Evolutionary conservation across 2,113 vertebrate species (phyloP), one percentile per base, ranked within the genome.

Genomic region (Seriola aureovittata): DNA sequence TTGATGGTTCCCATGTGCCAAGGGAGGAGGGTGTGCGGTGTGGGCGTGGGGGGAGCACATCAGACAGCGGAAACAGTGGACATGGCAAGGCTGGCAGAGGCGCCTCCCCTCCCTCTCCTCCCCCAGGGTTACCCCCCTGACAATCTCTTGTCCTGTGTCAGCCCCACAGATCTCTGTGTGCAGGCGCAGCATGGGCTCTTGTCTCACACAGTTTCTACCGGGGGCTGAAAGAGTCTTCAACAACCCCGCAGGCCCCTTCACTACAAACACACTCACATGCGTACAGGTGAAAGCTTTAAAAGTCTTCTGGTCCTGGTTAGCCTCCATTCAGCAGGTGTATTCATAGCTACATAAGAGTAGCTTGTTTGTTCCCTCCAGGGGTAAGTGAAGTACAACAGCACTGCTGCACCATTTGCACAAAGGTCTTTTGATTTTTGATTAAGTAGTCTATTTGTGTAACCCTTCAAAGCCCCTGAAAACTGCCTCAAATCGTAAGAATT

Each of bases 71-170:
- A 78, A 75, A 54, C 32, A 17, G 74, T 0, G 2, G 64, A 76
- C 50, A 13, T 69, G 75, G 73, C 70, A 19, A 11, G 1, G 44
- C 14, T 77, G 78, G 78, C 63, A 77, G 48, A 73, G 32, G 46
- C 40, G 36, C 13, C 81, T 17, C 19, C 44, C 44, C 0, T 14
- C 36, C 8, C 5, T 34, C 1, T 57, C 52, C 34, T 0, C 54
- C 71, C 8, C 21, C 32, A 12, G 73, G 9, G 65, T 23, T 71
- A 44, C 59, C 87, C 78, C 78, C 54, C 82, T 66, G 81, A 86
- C 83, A 76, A 48, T 80, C 82, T 85, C 67, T 58, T 55, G 74
- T 69, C 81, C 88, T 19, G 66, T 48, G 54, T 82, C 78, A 46
- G 50, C 63, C 66, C 64, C 44, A 17, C 79, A 84, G 62, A 73